A percentile compares a stretch with the other conserved stretches of the same genome.
Evolutionary conservation across 2,797 vertebrate genomes (phyloP).

Genomic region (Malurus splendens): DNA sequence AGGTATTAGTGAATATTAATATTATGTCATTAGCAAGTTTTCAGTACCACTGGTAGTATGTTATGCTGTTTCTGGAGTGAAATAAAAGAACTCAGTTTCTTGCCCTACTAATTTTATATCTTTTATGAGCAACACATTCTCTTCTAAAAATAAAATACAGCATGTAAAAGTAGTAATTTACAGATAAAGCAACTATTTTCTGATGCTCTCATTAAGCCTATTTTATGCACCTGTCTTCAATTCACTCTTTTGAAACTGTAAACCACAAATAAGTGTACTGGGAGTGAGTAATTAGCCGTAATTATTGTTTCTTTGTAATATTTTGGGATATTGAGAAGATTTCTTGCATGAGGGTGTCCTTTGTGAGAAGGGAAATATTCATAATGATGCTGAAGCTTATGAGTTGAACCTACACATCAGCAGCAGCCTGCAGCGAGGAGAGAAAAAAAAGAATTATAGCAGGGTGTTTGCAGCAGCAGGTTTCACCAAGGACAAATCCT

Average conservation of each 20-base stretch:
- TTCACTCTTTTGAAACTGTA: constrained; percentile 36
- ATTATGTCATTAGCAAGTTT: not conserved
- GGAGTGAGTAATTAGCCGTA: constrained; percentile 33
- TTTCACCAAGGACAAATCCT: constrained; percentile 43
- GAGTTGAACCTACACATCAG: not conserved
- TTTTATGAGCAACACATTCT: not conserved
- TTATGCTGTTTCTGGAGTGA: not conserved
- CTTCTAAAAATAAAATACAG: constrained; percentile 22
- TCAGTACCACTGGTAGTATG: not conserved
- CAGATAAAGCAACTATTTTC: constrained; percentile 29
- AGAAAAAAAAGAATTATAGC: not conserved
- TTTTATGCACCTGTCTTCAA: constrained; percentile 49
- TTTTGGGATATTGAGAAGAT: constrained; percentile 20
- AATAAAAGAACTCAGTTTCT: constrained; percentile 19
- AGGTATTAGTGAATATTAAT: constrained; percentile 24
- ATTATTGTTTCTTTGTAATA: constrained; percentile 56
- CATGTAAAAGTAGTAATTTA: constrained; percentile 37
- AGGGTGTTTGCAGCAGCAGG: not conserved
- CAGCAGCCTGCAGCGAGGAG: not conserved
- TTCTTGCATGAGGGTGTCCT: not conserved
- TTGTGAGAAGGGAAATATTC: not conserved
- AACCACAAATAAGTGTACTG: constrained; percentile 5
- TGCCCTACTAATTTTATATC: not conserved
- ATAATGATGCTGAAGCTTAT: not conserved
- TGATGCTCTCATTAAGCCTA: constrained; percentile 25